Evolutionary conservation across 1,140 invertebrate genomes (phyloP), one percentile per base, ranked within the genome.

Genomic region (Octopus bimaculoides): DNA sequence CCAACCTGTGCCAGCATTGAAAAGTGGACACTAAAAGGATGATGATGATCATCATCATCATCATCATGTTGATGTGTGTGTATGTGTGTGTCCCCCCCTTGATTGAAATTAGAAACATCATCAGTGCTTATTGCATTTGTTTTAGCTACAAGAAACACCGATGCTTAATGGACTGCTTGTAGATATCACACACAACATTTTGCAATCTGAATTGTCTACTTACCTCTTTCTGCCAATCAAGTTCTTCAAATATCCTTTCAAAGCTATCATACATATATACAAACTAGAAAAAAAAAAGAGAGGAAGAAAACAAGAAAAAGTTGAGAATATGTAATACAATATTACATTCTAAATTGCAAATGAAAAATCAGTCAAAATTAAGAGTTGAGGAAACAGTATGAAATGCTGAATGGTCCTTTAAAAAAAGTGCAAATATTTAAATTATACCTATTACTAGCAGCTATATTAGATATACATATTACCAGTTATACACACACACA

Each of bases 261-360:
- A 98, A 97, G 90, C 96, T 98, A 88, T 98, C 96, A 89, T 94
- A 94, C 87, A 98, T 93, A 92, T 95, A 98, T 86, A 95, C 93
- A 89, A 96, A 97, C 96, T 98, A 92, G 74, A 94, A 93, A 82
- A 86, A 85, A 86, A 61, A 61, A n/a, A 83, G 80, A 74, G 14
- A 81, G 74, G 80, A 79, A 73, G 69, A 20, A 41, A 41, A 41
- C 26, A 2, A 41, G 26, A 41, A 12, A 73, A 73, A 61, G 41
- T 12, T 56, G 74, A 52, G 66, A 66, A 8, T n/a, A 53, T 61
- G 3, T 26, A 10, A 61, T 52, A 26, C 26, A 17, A 17, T 14
- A 26, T 20, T 8, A 7, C 9, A 14, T 17, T 14, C 66, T 20
- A 52, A 71, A 5, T 52, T n/a, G 10, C 52, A 74, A 14, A 20